Evolutionary conservation across 2,113 vertebrate genomes (phyloP), one percentile per base, ranked within the genome.

Genomic region (Chionodraco myersi): DNA sequence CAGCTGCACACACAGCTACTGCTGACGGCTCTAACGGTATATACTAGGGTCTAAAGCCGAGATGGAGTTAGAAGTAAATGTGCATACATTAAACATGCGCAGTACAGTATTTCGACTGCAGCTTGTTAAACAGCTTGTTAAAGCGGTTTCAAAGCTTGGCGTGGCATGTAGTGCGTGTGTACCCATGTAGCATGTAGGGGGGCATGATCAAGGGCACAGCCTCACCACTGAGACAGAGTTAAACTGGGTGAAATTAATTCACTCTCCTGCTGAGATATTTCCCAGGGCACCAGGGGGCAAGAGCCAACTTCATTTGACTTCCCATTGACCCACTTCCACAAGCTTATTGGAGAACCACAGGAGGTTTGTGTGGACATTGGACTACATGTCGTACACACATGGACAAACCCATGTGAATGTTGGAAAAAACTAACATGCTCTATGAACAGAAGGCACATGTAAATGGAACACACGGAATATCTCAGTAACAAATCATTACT

Each of bases 181-280:
- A 74, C 77, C 60, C 53, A 65, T 79, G 82, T 89, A 83, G 81
- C 84, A 84, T 91, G 88, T 81, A 66, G 72, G 77, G 36, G 86
- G 86, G 84, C 88, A 92, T 90, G 90, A 92, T 92, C 87, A 90
- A 91, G 91, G 89, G 72, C 87, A 80, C 64, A 80, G 85, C 75
- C 82, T 86, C 86, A 90, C 92, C 88, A 79, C 86, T 84, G 91
- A 92, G 92, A 93, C 86, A 48, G 80, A 91, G 87, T 90, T 87
- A 88, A 94, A 93, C 85, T 93, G 90, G 92, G 91, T 88, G 92
- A 94, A 94, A 94, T 94, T 91, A 94, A 94, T 94, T 94, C 93
- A 82, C 80, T 92, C 88, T 92, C 91, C 92, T 92, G 88, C 90
- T 85, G 86, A 91, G 92, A 93, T 93, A 94, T 91, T 92, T 94